Evolutionary conservation across 2,888 invertebrate species (phyloP).

Genomic region (Crematogaster levior): DNA sequence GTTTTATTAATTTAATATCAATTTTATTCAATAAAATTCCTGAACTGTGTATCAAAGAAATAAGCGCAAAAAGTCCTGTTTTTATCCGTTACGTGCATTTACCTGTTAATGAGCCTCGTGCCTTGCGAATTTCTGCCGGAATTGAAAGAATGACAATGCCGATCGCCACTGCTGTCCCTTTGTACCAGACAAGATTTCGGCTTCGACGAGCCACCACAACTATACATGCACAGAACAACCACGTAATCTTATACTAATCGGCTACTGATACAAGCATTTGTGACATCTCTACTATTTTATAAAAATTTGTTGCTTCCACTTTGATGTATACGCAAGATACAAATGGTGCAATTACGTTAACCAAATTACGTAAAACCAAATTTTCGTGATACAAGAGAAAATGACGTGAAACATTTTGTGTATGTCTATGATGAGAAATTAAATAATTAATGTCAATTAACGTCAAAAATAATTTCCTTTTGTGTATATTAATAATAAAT

Average conservation of each 20-base stretch:
- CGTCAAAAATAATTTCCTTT: neutral
- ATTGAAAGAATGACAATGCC: constrained; percentile 86
- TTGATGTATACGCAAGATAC: neutral
- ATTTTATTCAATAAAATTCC: neutral
- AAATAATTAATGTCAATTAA: too few species aligned
- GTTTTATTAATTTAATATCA: neutral
- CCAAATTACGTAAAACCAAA: constrained; percentile 25
- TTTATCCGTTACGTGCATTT: constrained; percentile 67
- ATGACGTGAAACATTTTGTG: neutral
- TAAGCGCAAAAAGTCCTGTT: neutral
- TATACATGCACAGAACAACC: constrained; percentile 72
- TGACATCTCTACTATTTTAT: constrained; percentile 61
- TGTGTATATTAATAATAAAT: too few species aligned
- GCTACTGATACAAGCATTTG: constrained; percentile 77
- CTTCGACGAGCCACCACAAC: constrained; percentile 88
- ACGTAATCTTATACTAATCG: constrained; percentile 77
- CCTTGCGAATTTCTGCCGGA: constrained; percentile 85
- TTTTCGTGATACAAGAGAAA: neutral
- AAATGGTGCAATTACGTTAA: constrained; percentile 9
- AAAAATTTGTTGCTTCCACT: constrained; percentile 28
- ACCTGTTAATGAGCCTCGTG: constrained; percentile 83
- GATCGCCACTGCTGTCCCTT: constrained; percentile 86
- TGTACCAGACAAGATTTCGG: constrained; percentile 89
- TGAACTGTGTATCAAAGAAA: constrained; percentile 6
- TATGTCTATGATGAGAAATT: neutral